phyloP scores from a whole-genome alignment of 2,888 invertebrate species.

The Nomada hirtipes region DNA sequence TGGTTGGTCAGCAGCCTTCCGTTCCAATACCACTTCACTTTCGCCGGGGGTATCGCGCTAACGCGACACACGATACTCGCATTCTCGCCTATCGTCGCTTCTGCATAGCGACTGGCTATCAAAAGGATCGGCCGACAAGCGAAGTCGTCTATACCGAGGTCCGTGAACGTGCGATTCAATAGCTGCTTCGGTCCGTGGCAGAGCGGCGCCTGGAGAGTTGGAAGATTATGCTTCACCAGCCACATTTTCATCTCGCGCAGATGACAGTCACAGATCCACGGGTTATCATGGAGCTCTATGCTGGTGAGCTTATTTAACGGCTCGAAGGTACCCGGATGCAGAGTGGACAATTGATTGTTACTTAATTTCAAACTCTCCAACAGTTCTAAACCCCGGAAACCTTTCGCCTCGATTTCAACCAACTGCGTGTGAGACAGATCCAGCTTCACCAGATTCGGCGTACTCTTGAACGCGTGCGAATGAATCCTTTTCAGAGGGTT shows the following conservation, averaged over 20 bases:
- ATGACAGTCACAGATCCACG: constrained; percentile 95
- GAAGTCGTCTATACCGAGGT: constrained; percentile 92
- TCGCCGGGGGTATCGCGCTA: constrained; percentile 92
- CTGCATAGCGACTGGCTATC: constrained; percentile 90
- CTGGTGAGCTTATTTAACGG: constrained; percentile 90
- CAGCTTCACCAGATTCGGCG: constrained; percentile 92
- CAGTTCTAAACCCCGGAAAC: constrained; percentile 91
- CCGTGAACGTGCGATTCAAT: constrained; percentile 90
- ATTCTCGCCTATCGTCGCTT: constrained; percentile 93
- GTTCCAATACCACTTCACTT: constrained; percentile 95
- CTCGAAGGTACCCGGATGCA: constrained; percentile 90
- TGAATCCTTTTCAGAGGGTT: constrained; percentile 94
- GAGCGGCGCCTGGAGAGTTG: constrained; percentile 91
- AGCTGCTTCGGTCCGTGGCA: constrained; percentile 91
- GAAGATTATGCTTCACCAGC: constrained; percentile 91
- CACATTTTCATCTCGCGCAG: constrained; percentile 92
- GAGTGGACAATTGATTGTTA: constrained; percentile 91
- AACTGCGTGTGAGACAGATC: constrained; percentile 94
- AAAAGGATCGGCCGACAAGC: constrained; percentile 94
- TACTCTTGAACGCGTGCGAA: constrained; percentile 90
- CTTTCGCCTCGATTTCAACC: constrained; percentile 90
- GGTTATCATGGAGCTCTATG: constrained; percentile 94
- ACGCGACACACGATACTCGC: constrained; percentile 93
- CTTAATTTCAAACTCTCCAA: constrained; percentile 92
- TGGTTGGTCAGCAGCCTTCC: constrained; percentile 91